A percentile compares a stretch with the other conserved stretches of the same genome.
Evolutionary conservation across 2,888 invertebrate species (phyloP).

Genomic region (Leptinotarsa haldemani): DNA sequence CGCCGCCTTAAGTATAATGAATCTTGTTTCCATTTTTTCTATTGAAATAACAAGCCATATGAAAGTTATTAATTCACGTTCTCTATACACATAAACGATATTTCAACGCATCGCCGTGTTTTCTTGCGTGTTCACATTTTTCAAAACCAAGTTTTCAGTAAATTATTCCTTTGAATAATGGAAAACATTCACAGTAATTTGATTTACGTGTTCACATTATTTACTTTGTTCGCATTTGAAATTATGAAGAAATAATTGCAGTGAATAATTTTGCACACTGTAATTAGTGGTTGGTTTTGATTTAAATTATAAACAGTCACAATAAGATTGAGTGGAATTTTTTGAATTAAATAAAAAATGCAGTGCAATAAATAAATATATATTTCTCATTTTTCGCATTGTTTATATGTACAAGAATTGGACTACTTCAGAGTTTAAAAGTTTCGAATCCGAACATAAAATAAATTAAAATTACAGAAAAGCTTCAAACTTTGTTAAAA

Average conservation of each 20-base stretch:
- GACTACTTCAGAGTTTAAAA: no score
- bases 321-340: background rate
- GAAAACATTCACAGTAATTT: conserved; percentile 8
- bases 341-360: background rate
- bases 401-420: background rate
- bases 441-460: no score
- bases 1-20: background rate
- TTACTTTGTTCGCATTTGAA: background rate
- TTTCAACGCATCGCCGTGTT: conserved; percentile 4
- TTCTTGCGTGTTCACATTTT: background rate
- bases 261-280: background rate
- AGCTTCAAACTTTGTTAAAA: no score
- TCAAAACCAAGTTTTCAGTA: background rate
- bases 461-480: no score
- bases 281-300: conserved; percentile 12
- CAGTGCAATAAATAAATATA: background rate
- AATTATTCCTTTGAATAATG: background rate
- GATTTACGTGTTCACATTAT: conserved; percentile 3
- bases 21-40: background rate
- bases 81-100: background rate
- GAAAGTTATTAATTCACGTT: background rate
- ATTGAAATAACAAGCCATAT: background rate
- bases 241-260: conserved; percentile 15
- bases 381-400: background rate
- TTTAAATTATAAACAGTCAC: background rate